These are phyloP conservation scores for Eledona agricola DNA, from an alignment of 2,888 invertebrate species.

Conservation along the genomic window DNA sequence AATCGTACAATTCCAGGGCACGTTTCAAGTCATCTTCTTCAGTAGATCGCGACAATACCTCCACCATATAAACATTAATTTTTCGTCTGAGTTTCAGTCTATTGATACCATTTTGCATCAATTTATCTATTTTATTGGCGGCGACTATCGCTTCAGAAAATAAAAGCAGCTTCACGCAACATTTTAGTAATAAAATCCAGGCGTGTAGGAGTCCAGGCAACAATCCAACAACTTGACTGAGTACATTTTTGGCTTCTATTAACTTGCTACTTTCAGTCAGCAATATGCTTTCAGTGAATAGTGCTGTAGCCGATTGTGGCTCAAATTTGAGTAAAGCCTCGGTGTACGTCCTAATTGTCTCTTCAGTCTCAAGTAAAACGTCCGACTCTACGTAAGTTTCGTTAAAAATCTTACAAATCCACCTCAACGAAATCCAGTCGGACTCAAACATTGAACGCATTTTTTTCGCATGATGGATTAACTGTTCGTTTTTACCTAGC, in stretches of 20 bases:
- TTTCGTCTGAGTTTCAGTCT: conserved; percentile 49
- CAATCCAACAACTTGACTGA: conserved; percentile 54
- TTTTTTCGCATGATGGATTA: conserved; percentile 62
- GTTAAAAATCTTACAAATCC: conserved; percentile 70
- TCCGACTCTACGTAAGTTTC: conserved; percentile 60
- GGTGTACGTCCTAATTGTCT: conserved; percentile 64
- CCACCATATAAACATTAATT: conserved; percentile 56
- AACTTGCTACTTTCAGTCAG: conserved; percentile 65
- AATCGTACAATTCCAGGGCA: conserved; percentile 56
- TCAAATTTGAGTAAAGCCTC: conserved; percentile 67
- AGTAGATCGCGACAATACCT: conserved; percentile 60
- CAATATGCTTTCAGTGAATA: conserved; percentile 70
- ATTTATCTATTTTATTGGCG: conserved; percentile 57
- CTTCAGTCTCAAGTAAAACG: conserved; percentile 40
- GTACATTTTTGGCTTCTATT: conserved; percentile 66
- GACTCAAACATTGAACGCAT: conserved; percentile 64
- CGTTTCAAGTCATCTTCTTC: conserved; percentile 63
- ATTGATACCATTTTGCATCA: conserved; percentile 52
- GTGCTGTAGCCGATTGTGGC: conserved; percentile 69
- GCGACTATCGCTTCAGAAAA: conserved; percentile 64
- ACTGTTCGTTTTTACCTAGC: conserved; percentile 58
- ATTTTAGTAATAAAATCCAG: conserved; percentile 63
- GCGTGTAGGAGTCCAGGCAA: conserved; percentile 62
- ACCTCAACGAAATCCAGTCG: conserved; percentile 67
- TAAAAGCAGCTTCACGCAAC: conserved; percentile 64